A percentile compares a stretch with the other conserved stretches of the same genome.
Conservation (phyloP, 2,113 vertebrate genomes). For the Cyanoramphus novaezelandiae region DNA sequence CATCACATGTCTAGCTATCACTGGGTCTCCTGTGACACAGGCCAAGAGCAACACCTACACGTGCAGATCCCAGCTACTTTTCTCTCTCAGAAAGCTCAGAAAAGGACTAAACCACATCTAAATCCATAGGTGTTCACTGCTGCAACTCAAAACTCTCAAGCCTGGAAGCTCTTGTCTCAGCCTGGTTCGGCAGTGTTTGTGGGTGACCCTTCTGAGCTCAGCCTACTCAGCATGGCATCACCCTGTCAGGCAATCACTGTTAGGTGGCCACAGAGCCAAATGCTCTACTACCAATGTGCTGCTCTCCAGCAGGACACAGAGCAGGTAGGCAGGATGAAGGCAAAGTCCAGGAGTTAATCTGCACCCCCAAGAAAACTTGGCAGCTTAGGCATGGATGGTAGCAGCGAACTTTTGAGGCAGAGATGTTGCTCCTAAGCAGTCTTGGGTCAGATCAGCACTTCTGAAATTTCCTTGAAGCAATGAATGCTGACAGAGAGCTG, state of each 20-base stretch:
- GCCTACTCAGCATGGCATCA: not conserved
- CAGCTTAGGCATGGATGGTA: not conserved
- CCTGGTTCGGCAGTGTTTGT: not conserved
- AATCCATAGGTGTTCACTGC: not conserved
- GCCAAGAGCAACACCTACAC: not conserved
- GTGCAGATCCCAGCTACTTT: not conserved
- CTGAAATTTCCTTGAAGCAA: not conserved
- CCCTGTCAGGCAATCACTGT: fast-evolving
- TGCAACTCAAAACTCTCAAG: not conserved
- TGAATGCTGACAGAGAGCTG: not conserved
- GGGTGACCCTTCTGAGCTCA: not conserved
- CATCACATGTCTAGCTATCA: not conserved
- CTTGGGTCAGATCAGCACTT: not conserved
- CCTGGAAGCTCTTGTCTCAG: not conserved
- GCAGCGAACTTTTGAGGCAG: not conserved
- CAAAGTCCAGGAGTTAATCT: not conserved
- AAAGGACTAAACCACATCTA: fast-evolving
- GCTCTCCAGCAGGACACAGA: not conserved
- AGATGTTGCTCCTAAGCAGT: not conserved
- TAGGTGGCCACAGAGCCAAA: not conserved
- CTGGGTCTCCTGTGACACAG: not conserved
- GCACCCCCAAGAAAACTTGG: not conserved
- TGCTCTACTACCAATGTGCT: fast-evolving
- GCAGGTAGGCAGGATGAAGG: not conserved
- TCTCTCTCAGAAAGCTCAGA: not conserved